A percentile compares a stretch with the other conserved stretches of the same genome.
Evolutionary conservation across 2,888 invertebrate genomes (phyloP).

Genomic region (Xestia sexstrigata): DNA sequence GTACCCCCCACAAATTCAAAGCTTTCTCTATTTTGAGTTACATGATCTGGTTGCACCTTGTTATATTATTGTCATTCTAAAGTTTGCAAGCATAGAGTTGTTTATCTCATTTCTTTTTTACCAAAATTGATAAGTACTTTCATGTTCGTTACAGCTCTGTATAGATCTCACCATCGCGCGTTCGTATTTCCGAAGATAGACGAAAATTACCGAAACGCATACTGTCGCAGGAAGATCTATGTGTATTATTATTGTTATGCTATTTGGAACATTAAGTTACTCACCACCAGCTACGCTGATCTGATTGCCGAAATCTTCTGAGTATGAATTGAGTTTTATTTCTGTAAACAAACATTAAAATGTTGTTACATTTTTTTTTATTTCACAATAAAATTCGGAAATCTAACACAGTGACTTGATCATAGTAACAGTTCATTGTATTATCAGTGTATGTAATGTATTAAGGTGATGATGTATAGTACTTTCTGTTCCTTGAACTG

Average conservation of each 20-base stretch:
- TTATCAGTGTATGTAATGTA: no score
- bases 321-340: slow-evolving; percentile 89
- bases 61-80: not conserved
- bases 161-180: not conserved
- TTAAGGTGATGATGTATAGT: no score
- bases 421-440: not conserved
- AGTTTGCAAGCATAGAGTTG: not conserved
- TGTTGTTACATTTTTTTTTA: not conserved
- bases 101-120: not conserved
- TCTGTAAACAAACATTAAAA: slow-evolving; percentile 82
- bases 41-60: no score
- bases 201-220: not conserved
- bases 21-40: not conserved
- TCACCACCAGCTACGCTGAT: slow-evolving; percentile 91
- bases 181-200: not conserved
- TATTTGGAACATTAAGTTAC: slow-evolving; percentile 45
- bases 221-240: no score
- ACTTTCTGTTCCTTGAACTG: no score
- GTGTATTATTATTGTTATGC: no score
- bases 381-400: not conserved
- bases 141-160: not conserved
- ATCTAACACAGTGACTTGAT: not conserved
- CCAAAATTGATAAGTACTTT: not conserved
- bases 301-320: slow-evolving; percentile 90
- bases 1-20: no score